Conservation (phyloP, 1,140 invertebrate species). For the Oryzaephilus surinamensis region DNA sequence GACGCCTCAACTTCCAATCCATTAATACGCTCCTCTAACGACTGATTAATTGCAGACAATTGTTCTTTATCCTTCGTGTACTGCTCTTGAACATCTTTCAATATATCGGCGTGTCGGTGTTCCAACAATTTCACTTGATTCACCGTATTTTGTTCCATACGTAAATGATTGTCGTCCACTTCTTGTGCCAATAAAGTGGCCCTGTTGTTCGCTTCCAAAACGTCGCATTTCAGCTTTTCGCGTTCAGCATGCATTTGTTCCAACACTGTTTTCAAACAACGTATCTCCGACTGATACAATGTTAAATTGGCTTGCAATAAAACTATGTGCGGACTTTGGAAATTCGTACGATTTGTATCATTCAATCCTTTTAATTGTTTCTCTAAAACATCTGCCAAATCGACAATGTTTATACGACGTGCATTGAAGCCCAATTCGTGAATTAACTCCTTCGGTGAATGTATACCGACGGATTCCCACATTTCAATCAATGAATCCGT, state of each 20-base stretch:
- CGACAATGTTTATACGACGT: constrained; percentile 50
- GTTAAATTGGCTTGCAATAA: constrained; percentile 45
- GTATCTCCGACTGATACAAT: constrained; percentile 49
- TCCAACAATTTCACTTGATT: constrained; percentile 60
- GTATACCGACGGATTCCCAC: constrained; percentile 60
- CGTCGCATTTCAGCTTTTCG: constrained; percentile 65
- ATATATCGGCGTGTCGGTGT: constrained; percentile 60
- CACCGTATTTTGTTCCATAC: constrained; percentile 62
- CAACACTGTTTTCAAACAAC: constrained; percentile 43
- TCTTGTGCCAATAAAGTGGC: constrained; percentile 72
- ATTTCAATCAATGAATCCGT: constrained; percentile 51
- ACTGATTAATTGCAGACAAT: constrained; percentile 41
- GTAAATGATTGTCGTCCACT: constrained; percentile 77
- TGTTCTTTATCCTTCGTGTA: constrained; percentile 60
- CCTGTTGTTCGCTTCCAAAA: constrained; percentile 69
- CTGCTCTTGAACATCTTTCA: constrained; percentile 57
- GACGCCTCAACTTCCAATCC: constrained; percentile 44
- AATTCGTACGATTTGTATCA: constrained; percentile 32
- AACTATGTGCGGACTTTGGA: constrained; percentile 38
- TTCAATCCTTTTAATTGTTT: constrained; percentile 54
- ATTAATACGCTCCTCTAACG: constrained; percentile 46
- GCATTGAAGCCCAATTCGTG: constrained; percentile 58
- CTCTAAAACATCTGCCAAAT: constrained; percentile 62
- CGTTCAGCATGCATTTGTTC: constrained; percentile 59
- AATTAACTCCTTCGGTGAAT: constrained; percentile 49